A percentile compares a stretch with the other conserved stretches of the same genome.
Evolutionary conservation across 92 coral and sea anemone genomes (phyloP).

Genomic region (Montipora capitata): DNA sequence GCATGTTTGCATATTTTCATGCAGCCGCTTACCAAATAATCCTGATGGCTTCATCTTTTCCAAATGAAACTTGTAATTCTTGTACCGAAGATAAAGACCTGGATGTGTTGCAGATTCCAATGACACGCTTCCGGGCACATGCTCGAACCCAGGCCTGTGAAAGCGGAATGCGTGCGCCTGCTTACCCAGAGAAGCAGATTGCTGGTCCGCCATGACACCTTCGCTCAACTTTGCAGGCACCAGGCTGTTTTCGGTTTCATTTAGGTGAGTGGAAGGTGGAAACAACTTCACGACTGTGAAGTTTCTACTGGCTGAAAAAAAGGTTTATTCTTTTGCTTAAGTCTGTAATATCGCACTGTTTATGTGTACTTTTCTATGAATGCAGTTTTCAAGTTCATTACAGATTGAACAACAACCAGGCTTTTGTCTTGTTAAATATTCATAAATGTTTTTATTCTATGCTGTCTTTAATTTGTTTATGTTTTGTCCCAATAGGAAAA

Average conservation of each 20-base stretch:
- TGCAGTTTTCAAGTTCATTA: neutral
- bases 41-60: conserved; percentile 87
- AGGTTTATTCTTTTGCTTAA: neutral
- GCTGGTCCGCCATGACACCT: conserved; percentile 79
- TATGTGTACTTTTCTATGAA: too few species aligned
- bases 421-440: neutral
- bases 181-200: conserved; percentile 73
- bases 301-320: conserved; percentile 80
- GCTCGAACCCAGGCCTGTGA: conserved; percentile 95
- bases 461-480: neutral
- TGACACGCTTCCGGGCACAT: conserved; percentile 87
- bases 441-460: neutral
- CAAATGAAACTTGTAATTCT: conserved; percentile 96
- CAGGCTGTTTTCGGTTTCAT: conserved; percentile 9
- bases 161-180: conserved; percentile 84
- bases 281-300: conserved; percentile 78
- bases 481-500: neutral
- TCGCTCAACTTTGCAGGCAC: conserved; percentile 37
- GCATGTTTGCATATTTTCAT: neutral
- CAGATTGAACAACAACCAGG: neutral
- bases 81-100: conserved; percentile 92
- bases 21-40: conserved; percentile 85
- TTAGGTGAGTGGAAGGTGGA: conserved; percentile 21
- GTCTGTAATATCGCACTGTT: neutral
- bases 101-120: conserved; percentile 86